Percentiles rank a stretch among this genome's conserved stretches.
Conservation (phyloP, 2,797 vertebrate species). For the Enteromius paludinosus region DNA sequence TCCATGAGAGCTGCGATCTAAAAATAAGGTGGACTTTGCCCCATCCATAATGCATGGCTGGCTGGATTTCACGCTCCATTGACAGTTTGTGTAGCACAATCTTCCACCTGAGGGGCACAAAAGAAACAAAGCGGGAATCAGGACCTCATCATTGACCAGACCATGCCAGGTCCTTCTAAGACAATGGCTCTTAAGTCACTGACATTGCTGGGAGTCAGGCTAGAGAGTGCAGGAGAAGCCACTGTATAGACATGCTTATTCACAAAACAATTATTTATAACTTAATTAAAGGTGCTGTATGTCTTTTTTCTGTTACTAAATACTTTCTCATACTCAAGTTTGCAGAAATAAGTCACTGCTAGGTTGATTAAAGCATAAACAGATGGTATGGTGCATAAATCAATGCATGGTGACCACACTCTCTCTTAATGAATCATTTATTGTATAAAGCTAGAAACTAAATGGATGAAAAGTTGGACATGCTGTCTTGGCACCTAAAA, state of each 20-base stretch:
- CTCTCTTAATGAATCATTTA: neutral
- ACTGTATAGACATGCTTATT: neutral
- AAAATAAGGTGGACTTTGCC: conserved; percentile 50
- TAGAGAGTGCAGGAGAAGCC: neutral
- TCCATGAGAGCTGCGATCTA: conserved; percentile 32
- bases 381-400: neutral
- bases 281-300: neutral
- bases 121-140: conserved; percentile 46
- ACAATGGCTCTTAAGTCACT: neutral
- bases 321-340: neutral
- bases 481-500: neutral
- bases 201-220: neutral
- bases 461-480: neutral
- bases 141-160: conserved; percentile 40
- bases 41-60: conserved; percentile 52
- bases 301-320: neutral
- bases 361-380: neutral
- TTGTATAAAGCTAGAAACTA: neutral
- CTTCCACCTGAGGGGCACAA: conserved; percentile 47
- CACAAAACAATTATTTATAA: neutral
- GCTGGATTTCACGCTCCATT: conserved; percentile 53
- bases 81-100: conserved; percentile 55
- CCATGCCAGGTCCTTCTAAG: conserved; percentile 23
- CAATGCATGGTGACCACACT: neutral
- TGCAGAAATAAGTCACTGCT: neutral